Conservation (phyloP, 2,113 vertebrate genomes). For the Cromileptes altivelis region DNA sequence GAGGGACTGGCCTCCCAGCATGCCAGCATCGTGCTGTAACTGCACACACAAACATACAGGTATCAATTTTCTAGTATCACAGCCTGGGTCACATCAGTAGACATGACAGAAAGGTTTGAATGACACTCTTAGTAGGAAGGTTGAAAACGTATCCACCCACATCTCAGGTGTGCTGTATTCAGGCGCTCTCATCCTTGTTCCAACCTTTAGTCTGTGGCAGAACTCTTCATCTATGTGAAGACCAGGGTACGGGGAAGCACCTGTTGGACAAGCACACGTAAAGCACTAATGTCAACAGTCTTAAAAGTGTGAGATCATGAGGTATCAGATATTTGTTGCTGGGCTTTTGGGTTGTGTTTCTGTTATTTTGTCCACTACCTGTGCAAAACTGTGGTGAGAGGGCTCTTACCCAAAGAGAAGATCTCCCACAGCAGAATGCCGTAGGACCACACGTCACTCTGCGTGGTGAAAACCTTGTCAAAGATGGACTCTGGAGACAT, state of each 20-base stretch:
- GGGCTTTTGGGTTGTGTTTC: not conserved
- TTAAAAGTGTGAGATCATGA: not conserved
- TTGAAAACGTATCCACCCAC: constrained; percentile 78
- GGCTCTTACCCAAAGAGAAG: constrained; percentile 92
- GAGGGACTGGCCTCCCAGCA: constrained; percentile 91
- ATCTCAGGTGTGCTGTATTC: constrained; percentile 92
- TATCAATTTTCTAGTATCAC: not conserved
- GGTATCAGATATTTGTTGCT: not conserved
- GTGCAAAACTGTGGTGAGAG: not conserved
- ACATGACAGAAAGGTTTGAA: not conserved
- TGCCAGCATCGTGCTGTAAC: constrained; percentile 94
- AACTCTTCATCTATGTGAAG: constrained; percentile 95
- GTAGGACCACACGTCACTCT: constrained; percentile 97
- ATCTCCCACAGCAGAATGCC: constrained; percentile 98
- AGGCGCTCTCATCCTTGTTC: constrained; percentile 93
- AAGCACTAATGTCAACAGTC: not conserved
- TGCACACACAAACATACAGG: constrained; percentile 69
- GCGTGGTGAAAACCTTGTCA: constrained; percentile 97
- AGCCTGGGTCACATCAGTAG: not conserved
- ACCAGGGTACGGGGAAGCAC: constrained; percentile 94
- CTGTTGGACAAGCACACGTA: constrained; percentile 73
- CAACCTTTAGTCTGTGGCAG: constrained; percentile 92
- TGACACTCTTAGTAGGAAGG: not conserved
- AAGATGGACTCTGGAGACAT: constrained; percentile 99
- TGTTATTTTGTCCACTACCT: not conserved